Conservation (phyloP, 2,797 vertebrate genomes). For the Gallirallus australis region DNA sequence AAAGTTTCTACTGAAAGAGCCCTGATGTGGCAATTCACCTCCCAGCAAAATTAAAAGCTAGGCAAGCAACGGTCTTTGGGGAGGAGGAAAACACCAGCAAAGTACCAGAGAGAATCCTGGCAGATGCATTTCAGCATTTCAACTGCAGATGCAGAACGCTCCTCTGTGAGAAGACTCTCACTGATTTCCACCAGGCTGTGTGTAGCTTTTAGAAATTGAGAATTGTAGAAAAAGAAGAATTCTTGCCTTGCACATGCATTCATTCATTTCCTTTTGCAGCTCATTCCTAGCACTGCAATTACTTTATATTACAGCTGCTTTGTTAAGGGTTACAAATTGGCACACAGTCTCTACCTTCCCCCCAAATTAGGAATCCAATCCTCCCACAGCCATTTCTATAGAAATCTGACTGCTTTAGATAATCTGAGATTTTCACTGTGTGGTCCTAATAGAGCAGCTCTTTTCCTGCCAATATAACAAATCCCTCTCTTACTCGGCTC, state of each 20-base stretch:
- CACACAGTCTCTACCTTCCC: fast-evolving
- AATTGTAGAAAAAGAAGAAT: neutral
- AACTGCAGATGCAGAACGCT: neutral
- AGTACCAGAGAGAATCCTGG: neutral
- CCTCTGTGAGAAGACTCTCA: neutral
- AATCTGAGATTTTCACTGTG: slow-evolving; percentile 20
- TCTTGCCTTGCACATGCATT: neutral
- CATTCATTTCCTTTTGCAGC: neutral
- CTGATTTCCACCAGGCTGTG: neutral
- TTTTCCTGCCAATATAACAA: slow-evolving; percentile 10
- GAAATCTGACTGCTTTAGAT: neutral
- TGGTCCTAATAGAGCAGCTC: neutral
- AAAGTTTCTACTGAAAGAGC: neutral
- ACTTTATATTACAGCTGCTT: neutral
- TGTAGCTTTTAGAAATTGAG: neutral
- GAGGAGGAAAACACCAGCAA: neutral
- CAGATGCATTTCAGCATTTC: neutral
- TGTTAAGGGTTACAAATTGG: neutral
- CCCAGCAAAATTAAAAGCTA: neutral
- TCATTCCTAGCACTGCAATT: neutral
- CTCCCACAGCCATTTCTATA: neutral
- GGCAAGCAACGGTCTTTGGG: neutral
- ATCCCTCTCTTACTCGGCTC: neutral
- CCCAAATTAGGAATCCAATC: neutral
- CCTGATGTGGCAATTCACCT: neutral